Evolutionary conservation across 2,113 vertebrate species (phyloP).

Genomic region (Zosterops borbonicus): DNA sequence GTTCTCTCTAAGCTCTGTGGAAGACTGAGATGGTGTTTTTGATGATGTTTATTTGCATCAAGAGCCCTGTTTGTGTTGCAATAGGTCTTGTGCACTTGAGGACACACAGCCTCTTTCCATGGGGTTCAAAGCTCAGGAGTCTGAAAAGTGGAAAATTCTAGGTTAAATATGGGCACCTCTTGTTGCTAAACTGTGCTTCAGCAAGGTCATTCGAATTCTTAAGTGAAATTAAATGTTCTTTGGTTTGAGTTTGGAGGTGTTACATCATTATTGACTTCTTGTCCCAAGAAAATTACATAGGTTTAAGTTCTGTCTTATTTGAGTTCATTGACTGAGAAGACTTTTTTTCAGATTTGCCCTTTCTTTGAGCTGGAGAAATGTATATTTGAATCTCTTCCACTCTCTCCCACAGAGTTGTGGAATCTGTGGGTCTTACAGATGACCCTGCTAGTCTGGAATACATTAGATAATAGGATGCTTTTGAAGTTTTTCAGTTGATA

Average conservation of each 20-base stretch:
- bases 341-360: neutral
- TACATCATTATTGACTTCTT: conserved; percentile 43
- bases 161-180: neutral
- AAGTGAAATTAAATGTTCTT: conserved; percentile 6
- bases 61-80: neutral
- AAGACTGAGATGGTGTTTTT: neutral
- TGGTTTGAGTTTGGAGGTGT: conserved; percentile 4
- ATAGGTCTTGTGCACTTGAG: neutral
- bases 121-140: neutral
- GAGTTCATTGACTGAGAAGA: neutral
- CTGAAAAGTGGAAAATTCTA: neutral
- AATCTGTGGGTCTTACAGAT: neutral
- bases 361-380: neutral
- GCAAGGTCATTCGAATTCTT: neutral
- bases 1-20: neutral
- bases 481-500: neutral
- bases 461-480: neutral
- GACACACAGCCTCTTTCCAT: neutral
- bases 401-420: neutral
- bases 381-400: neutral
- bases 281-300: conserved; percentile 20
- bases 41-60: neutral
- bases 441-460: neutral
- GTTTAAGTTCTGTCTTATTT: neutral
- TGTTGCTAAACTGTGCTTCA: neutral